Base-by-base conservation (phyloP, 2,888 invertebrate genomes). In the Atrina japonica region DNA sequence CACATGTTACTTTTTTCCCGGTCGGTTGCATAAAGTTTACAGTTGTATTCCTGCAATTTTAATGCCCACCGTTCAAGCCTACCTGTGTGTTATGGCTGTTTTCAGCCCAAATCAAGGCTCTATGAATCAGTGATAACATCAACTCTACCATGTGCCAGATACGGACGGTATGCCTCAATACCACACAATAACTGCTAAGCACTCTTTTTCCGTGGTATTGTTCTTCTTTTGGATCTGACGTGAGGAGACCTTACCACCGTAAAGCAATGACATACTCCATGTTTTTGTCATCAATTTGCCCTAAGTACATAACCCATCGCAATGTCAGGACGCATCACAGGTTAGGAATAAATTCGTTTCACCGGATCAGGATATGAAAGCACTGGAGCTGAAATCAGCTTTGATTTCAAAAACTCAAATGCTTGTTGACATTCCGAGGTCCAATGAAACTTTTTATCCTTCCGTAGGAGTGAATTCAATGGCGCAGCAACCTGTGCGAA, bases 221-320 rank as follows among this genome's bases (percentile, higher is more conserved):
- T 65, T 70, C 5, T 64, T 74, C 16, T 52, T 58, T 41, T 78
- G n/a, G 66, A 16, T 40, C 40, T 16, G 29, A 7, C 9, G 23
- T 52, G 16, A 76, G 43, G 14, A 67, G n/a, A n/a, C n/a, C 29
- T 68, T 49, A 40, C 67, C 67, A 25, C 70, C 75, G 65, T 70
- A 71, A n/a, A 6, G 61, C 66, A 56, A 77, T 71, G 11, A 63
- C 76, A 27, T 50, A 27, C 43, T 76, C 76, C n/a, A 43, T 59
- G 21, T 52, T 59, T 14, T 73, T 45, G 6, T 69, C 45, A 27
- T 66, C 69, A 6, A 35, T 21, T 61, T 81, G 81, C 11, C 73
- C 56, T n/a, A n/a, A 81, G 53, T 7, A 78, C 63, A 49, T 63
- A 75, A 9, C 77, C 75, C 16, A 81, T 40, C 9, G 70, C 73